Base-by-base conservation (phyloP, 1,140 invertebrate genomes). In the Belonocnema kinseyi region DNA sequence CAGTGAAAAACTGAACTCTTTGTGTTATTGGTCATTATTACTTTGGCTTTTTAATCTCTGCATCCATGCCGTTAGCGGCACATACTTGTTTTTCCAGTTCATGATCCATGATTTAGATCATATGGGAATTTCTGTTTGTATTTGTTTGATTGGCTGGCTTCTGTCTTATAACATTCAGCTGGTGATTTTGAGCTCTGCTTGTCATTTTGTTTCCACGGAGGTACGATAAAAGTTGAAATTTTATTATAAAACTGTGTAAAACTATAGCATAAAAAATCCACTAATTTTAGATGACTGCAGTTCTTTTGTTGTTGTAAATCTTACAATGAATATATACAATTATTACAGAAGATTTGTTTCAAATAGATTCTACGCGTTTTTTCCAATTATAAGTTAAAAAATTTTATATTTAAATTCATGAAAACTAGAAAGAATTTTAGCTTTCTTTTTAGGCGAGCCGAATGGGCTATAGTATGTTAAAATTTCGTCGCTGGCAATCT, bases 21-120 rank as follows among this genome's bases (percentile, higher is more conserved):
- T 87, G 1, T 85, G 86, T 46, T 86, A 85, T 1, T 89, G 83
- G 84, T 81, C 85, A 0, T 13, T 91, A 0, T 71, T 91, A 54
- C 74, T 89, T 2, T 90, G 86, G 85, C 79, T 91, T 13, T 73
- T 75, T 2, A 89, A 88, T 79, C 77, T 91, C 7, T 79, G 84
- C 54, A 14, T 85, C 13, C 89, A 91, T 73, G 80, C 70, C 56
- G 82, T 91, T 3, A 78, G 80, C 71, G 86, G 86, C 74, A 51
- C 85, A 12, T 91, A 87, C 40, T 89, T 87, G 51, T 75, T 90
- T 16, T 76, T 78, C 19, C 33, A 80, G 26, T 40, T 12, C 12
- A n/a, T 66, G 16, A 16, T 83, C 74, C 77, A 70, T 66, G 7
- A 10, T 79, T 7, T 10, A 16, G 58, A 33, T 10, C n/a, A 5